These are phyloP conservation scores for Kryphioiulus occultus DNA, from an alignment of 2,888 invertebrate genomes.

Conservation along the genomic window DNA sequence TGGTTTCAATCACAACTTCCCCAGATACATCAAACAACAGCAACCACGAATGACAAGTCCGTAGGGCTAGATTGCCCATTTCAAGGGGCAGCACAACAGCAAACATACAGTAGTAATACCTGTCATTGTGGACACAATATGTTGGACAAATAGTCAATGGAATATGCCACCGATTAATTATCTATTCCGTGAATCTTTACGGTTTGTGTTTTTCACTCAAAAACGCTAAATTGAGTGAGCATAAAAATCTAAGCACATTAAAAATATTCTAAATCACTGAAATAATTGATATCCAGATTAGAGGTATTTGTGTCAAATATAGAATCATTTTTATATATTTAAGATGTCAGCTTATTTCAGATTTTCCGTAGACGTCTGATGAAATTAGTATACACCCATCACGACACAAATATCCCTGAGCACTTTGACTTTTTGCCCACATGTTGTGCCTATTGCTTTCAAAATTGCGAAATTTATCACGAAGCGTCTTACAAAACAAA, in stretches of 20 bases:
- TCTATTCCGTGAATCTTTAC: too few species aligned
- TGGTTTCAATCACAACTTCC: neutral
- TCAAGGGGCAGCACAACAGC: neutral
- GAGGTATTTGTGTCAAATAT: too few species aligned
- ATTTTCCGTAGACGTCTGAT: neutral
- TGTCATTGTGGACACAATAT: too few species aligned
- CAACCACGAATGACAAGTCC: neutral
- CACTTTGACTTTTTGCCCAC: conserved; percentile 12
- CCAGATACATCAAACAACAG: neutral
- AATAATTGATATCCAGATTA: too few species aligned
- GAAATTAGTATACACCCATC: neutral
- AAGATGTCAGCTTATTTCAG: neutral
- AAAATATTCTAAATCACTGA: too few species aligned
- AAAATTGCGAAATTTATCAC: neutral
- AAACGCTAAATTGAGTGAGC: too few species aligned
- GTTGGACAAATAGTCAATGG: too few species aligned
- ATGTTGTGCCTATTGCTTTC: neutral
- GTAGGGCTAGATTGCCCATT: neutral
- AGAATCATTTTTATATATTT: too few species aligned
- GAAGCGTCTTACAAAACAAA: neutral
- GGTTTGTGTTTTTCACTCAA: too few species aligned
- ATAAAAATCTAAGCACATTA: too few species aligned
- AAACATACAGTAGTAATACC: too few species aligned
- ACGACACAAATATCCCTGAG: neutral
- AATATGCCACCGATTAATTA: too few species aligned